Evolutionary conservation across 2,113 vertebrate genomes (phyloP).

Genomic region (rabbit (Oryctolagus cuniculus)): DNA sequence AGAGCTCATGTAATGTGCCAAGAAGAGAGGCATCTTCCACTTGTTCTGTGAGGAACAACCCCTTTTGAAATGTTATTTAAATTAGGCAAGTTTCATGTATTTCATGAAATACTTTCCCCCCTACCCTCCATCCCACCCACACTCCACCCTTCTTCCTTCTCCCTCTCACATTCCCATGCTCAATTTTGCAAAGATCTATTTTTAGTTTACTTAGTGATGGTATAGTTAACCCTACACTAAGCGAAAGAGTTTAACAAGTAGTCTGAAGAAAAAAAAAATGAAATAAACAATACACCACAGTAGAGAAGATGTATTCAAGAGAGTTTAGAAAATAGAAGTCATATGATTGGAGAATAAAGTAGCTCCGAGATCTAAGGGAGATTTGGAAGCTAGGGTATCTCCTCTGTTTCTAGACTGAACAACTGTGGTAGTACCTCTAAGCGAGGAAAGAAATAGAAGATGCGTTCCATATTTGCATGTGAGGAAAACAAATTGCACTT

Average conservation of each 20-base stretch:
- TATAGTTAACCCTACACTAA: too few species aligned
- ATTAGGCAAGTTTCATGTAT: too few species aligned
- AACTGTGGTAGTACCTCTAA: not conserved
- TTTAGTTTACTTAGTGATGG: too few species aligned
- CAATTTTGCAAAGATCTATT: too few species aligned
- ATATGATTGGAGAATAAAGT: not conserved
- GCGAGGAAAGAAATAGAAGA: not conserved
- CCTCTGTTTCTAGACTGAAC: not conserved
- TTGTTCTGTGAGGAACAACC: not conserved
- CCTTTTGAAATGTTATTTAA: too few species aligned
- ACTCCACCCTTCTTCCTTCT: too few species aligned
- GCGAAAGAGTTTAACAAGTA: too few species aligned
- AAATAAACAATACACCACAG: not conserved
- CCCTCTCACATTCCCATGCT: too few species aligned
- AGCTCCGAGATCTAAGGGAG: not conserved
- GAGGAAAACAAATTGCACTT: not conserved
- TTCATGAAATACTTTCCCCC: too few species aligned
- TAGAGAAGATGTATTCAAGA: not conserved
- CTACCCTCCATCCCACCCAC: too few species aligned
- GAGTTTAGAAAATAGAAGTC: not conserved
- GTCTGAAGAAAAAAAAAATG: too few species aligned
- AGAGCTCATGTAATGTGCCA: not conserved
- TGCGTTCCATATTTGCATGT: not conserved
- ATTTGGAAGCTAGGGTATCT: not conserved
- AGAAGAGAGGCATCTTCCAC: not conserved